Percentiles rank a stretch among this genome's conserved stretches.
Conservation (phyloP, 2,113 vertebrate genomes). For the Ciconia stormi region DNA sequence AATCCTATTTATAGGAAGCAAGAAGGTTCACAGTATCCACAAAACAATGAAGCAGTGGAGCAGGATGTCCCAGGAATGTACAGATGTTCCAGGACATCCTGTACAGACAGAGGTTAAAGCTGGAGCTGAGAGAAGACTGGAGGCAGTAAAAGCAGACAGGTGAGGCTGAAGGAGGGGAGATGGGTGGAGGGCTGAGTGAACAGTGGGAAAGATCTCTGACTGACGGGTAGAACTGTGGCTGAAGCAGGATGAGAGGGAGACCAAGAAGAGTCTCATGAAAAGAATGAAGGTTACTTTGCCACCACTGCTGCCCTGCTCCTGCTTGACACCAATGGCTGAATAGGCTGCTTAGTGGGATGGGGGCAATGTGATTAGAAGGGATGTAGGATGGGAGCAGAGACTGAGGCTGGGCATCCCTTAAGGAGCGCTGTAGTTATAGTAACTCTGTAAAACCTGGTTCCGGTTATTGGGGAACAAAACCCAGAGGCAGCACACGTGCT, state of each 20-base stretch:
- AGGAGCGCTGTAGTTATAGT: conserved; percentile 63
- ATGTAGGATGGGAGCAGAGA: background rate
- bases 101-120: background rate
- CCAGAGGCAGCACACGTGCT: conserved; percentile 39
- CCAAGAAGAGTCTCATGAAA: background rate
- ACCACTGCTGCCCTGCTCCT: background rate
- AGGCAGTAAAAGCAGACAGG: background rate
- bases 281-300: background rate
- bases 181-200: background rate
- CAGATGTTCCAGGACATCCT: background rate
- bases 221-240: background rate
- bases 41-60: background rate
- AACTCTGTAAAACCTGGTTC: conserved; percentile 65
- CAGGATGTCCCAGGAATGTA: background rate
- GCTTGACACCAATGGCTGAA: background rate
- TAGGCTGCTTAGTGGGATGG: background rate
- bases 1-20: background rate
- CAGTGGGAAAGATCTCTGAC: background rate
- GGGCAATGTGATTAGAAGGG: background rate
- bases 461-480: conserved; percentile 70
- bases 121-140: background rate
- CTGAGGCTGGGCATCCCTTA: background rate
- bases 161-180: background rate
- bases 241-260: background rate
- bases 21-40: background rate